A percentile compares a stretch with the other conserved stretches of the same genome.
These are phyloP conservation scores for Lacerta viridis DNA, from an alignment of 2,797 vertebrate species.

Conservation along the genomic window DNA sequence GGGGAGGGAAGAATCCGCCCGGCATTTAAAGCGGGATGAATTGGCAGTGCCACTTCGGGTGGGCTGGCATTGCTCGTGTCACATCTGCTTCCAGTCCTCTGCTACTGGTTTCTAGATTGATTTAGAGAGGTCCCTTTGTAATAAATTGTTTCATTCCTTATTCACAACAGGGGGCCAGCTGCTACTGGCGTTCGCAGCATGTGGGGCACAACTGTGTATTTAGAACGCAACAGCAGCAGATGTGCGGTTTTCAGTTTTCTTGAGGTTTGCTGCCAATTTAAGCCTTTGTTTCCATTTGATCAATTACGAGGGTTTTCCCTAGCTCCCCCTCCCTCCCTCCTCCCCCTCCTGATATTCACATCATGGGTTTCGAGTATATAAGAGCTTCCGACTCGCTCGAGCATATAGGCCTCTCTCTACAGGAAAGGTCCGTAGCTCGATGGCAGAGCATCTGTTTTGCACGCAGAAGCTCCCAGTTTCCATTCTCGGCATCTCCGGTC, in stretches of 20 bases:
- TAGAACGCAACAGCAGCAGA: conserved; percentile 57
- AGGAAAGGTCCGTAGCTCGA: not conserved
- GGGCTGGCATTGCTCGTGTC: not conserved
- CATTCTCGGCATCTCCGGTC: too few species aligned
- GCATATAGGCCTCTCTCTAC: not conserved
- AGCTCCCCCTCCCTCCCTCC: conserved; percentile 26
- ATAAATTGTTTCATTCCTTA: conserved; percentile 67
- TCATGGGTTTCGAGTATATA: not conserved
- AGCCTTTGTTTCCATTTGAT: conserved; percentile 58
- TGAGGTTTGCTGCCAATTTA: conserved; percentile 56
- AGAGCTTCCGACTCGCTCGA: not conserved
- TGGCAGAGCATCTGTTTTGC: too few species aligned
- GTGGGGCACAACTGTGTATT: conserved; percentile 66
- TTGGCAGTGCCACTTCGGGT: not conserved
- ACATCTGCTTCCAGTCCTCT: conserved; percentile 48
- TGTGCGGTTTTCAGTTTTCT: conserved; percentile 59
- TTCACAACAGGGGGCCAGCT: conserved; percentile 45
- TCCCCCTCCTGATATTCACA: conserved; percentile 38
- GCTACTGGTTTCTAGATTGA: conserved; percentile 62
- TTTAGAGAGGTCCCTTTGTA: conserved; percentile 70
- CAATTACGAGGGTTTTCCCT: conserved; percentile 26
- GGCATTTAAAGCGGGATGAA: not conserved
- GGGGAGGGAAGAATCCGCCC: not conserved
- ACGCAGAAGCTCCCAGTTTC: too few species aligned
- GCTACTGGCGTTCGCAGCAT: conserved; percentile 55